phyloP scores from a whole-genome alignment of 2,888 invertebrate species.

The Idaea aversata region DNA sequence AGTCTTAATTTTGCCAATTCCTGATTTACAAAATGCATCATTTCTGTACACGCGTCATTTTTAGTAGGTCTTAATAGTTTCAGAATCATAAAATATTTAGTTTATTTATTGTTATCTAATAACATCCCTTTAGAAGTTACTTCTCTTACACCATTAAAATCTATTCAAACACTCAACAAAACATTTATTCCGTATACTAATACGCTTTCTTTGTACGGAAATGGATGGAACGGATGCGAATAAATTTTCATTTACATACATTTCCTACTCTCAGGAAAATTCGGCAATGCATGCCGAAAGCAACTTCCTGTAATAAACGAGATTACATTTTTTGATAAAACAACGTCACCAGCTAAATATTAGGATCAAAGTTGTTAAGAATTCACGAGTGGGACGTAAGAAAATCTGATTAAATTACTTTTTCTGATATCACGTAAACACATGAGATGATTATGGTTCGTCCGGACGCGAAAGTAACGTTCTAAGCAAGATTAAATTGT shows the following conservation, averaged over 20 bases:
- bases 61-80: too few relatives aligned
- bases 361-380: constrained; percentile 16
- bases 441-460: not conserved
- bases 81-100: too few relatives aligned
- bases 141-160: constrained; percentile 15
- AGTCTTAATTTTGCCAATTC: too few relatives aligned
- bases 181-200: constrained; percentile 24
- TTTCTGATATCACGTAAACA: not conserved
- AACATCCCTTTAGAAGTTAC: not conserved
- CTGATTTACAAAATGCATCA: too few relatives aligned
- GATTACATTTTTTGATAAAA: constrained; percentile 32
- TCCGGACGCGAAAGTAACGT: not conserved
- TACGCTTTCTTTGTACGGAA: constrained; percentile 15
- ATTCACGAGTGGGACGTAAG: constrained; percentile 6
- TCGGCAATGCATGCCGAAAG: constrained; percentile 33
- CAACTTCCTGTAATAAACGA: constrained; percentile 40
- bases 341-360: constrained; percentile 19
- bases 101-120: not conserved
- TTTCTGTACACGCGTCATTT: too few relatives aligned
- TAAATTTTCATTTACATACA: constrained; percentile 57
- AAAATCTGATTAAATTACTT: constrained; percentile 1
- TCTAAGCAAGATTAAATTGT: not conserved
- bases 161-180: constrained; percentile 15
- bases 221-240: constrained; percentile 43
- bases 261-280: constrained; percentile 24